Percentiles rank a stretch among this genome's conserved stretches.
Evolutionary conservation across 2,113 vertebrate species (phyloP).

Genomic region (Chaenogobius annularis): DNA sequence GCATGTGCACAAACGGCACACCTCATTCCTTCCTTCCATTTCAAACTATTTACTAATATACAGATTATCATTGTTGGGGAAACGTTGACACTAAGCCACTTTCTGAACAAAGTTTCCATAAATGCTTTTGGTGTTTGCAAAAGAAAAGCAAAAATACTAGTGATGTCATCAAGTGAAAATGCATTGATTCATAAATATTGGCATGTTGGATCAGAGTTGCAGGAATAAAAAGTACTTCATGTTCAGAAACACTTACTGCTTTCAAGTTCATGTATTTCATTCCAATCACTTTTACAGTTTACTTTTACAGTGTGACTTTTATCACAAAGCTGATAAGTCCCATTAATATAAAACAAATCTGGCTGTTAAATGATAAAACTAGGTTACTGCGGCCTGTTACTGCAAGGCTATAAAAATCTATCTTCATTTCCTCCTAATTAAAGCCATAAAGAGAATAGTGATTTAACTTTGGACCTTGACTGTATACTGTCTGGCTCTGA

Average conservation of each 20-base stretch:
- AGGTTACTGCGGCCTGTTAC: conserved; percentile 31
- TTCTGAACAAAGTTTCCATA: neutral
- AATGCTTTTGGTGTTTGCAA: neutral
- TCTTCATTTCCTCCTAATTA: conserved; percentile 60
- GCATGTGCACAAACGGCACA: conserved; percentile 32
- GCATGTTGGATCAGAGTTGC: neutral
- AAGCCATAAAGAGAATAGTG: conserved; percentile 65
- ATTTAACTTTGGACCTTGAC: conserved; percentile 75
- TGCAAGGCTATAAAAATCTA: conserved; percentile 35
- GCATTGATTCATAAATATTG: neutral
- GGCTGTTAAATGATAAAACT: conserved; percentile 62
- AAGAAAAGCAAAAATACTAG: too few species aligned
- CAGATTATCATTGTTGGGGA: conserved; percentile 10
- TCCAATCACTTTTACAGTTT: neutral
- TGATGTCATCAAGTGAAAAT: too few species aligned
- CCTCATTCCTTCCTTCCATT: conserved; percentile 27
- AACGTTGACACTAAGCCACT: neutral
- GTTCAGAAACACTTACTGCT: neutral
- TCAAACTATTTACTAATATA: conserved; percentile 36
- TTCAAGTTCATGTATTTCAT: conserved; percentile 5
- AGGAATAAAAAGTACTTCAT: neutral
- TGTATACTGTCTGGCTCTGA: conserved; percentile 44
- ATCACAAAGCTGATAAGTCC: conserved; percentile 24
- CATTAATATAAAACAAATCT: conserved; percentile 57
- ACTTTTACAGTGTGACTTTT: conserved; percentile 10